These are phyloP conservation scores for Ellobium chinense DNA, from an alignment of 2,888 invertebrate species.

Conservation along the genomic window DNA sequence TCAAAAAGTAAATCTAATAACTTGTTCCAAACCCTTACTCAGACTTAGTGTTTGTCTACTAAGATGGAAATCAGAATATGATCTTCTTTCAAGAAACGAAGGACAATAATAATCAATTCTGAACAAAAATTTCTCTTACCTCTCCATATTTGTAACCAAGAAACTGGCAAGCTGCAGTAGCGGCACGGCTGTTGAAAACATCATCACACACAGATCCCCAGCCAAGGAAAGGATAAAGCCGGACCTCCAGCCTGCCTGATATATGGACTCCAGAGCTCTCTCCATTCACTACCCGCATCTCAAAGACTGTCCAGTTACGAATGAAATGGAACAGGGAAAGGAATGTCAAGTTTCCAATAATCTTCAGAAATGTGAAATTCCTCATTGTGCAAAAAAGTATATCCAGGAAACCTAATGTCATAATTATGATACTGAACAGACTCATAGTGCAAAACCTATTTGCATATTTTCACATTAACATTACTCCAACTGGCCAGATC, in stretches of 20 bases:
- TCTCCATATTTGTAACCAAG: conserved; percentile 42
- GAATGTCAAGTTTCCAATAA: too few species aligned
- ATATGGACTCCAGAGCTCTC: not conserved
- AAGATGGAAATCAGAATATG: too few species aligned
- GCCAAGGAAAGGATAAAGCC: conserved; percentile 7
- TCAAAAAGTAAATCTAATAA: too few species aligned
- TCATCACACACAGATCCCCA: conserved; percentile 44
- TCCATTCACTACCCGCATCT: conserved; percentile 35
- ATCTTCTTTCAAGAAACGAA: not conserved
- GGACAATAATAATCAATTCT: not conserved
- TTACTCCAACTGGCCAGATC: too few species aligned
- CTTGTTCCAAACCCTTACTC: not conserved
- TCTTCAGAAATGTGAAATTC: too few species aligned
- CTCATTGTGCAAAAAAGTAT: too few species aligned
- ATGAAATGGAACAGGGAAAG: too few species aligned
- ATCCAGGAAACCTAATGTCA: too few species aligned
- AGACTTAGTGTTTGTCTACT: not conserved
- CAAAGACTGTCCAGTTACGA: conserved; percentile 36
- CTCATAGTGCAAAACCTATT: too few species aligned
- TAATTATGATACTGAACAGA: too few species aligned
- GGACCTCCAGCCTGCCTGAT: conserved; percentile 33
- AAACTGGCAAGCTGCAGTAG: conserved; percentile 20
- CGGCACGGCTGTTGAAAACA: conserved; percentile 7
- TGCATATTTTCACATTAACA: too few species aligned
- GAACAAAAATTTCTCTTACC: conserved; percentile 4